Evolutionary conservation across 1,140 invertebrate genomes (phyloP), one percentile per base, ranked within the genome.

Genomic region (Epicauta chinensis): DNA sequence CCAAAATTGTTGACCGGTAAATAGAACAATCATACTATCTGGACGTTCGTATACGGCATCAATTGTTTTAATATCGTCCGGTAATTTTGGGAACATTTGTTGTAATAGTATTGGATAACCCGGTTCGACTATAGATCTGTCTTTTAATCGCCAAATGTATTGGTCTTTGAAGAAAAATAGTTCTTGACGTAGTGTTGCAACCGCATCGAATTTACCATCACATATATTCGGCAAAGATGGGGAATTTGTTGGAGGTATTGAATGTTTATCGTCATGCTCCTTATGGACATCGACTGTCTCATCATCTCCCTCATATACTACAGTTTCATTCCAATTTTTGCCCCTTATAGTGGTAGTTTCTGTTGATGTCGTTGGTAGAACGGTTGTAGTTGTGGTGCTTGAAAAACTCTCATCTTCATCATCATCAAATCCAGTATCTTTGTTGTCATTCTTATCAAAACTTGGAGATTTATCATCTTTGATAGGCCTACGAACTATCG

Each of bases 41-140:
- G 71, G 60, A 54, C 81, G 76, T 70, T 91, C 81, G 63, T 89
- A 91, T 11, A 83, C 81, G 7, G 88, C 87, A 70, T 88, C 84
- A 13, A 91, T 77, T 55, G 74, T 73, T 17, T 71, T 72, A 2
- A 89, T 61, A 32, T 75, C 53, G 13, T 70, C 51, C 0, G 87
- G 87, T 13, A 86, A 66, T 7, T 73, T 69, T 29, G 67, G 67
- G 67, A 86, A 86, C 56, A 86, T 72, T 16, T 77, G 71, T 34
- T 71, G 67, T 47, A 84, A 73, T 14, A 60, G 65, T 7, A 76
- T 70, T 12, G 84, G 84, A 66, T 83, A 86, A n/a, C 78, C 79
- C n/a, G 68, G 48, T 15, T 72, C 62, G n/a, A 82, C 64, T 14
- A 63, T 56, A 32, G 76, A 72, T 32, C 73, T 71, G 4, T 75